Percentiles rank a stretch among this genome's conserved stretches.
phyloP scores from a whole-genome alignment of 2,113 vertebrate species.

The Columba livia region DNA sequence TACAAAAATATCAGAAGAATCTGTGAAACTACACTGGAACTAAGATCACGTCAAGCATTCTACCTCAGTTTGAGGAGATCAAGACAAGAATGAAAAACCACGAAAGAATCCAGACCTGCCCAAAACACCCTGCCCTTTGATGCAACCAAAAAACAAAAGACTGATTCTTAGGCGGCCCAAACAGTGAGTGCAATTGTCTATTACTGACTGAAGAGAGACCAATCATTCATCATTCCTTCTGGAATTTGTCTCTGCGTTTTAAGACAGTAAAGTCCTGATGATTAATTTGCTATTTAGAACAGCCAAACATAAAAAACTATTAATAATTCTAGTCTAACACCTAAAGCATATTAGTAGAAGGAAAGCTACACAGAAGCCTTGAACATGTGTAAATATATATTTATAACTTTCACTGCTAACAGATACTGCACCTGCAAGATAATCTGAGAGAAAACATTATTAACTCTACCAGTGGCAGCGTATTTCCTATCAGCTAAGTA shows the following conservation, averaged over 20 bases:
- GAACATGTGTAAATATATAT: fast-evolving
- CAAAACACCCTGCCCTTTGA: background rate
- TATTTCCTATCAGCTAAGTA: background rate
- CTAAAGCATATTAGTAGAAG: background rate
- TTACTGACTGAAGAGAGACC: background rate
- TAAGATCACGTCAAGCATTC: background rate
- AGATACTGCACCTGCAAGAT: background rate
- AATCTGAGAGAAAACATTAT: background rate
- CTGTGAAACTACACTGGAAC: background rate
- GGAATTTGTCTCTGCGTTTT: background rate
- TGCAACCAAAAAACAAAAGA: background rate
- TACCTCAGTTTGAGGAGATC: background rate
- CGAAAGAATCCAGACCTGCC: background rate
- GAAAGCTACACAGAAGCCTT: background rate
- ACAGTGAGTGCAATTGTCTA: background rate
- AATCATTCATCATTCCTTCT: background rate
- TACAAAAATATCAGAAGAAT: background rate
- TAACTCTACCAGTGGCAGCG: background rate
- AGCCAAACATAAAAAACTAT: background rate
- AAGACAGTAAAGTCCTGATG: background rate
- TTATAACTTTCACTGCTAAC: background rate
- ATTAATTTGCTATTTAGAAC: background rate
- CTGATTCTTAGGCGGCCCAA: background rate
- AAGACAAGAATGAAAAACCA: background rate
- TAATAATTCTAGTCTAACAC: background rate